These are phyloP conservation scores for Aspidiotus rigidus DNA, from an alignment of 2,888 invertebrate genomes.

Conservation along the genomic window DNA sequence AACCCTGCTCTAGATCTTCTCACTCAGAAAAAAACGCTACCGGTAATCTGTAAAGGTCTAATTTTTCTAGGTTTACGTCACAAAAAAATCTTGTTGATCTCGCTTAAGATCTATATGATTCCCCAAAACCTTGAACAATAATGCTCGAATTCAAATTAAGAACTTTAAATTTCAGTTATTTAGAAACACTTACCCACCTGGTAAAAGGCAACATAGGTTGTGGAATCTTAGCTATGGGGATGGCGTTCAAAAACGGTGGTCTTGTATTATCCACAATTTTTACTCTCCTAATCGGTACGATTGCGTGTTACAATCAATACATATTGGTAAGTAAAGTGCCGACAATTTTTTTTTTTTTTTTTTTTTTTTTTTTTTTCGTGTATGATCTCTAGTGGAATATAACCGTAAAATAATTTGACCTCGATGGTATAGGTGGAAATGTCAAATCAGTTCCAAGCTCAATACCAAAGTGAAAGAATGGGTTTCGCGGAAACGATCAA, in stretches of 20 bases:
- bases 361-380: not conserved
- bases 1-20: too few species aligned
- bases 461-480: constrained; percentile 25
- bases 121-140: too few species aligned
- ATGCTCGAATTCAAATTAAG: too few species aligned
- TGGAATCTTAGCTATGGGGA: constrained; percentile 90
- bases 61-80: too few species aligned
- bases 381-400: too few species aligned
- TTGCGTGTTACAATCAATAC: constrained; percentile 88
- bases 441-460: constrained; percentile 63
- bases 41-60: too few species aligned
- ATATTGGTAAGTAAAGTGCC: constrained; percentile 56
- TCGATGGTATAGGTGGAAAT: constrained; percentile 55
- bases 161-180: constrained; percentile 51
- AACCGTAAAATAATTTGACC: too few species aligned
- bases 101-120: too few species aligned
- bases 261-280: constrained; percentile 68
- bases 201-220: constrained; percentile 94
- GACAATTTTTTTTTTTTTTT: not conserved
- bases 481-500: constrained; percentile 32
- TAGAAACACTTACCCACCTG: constrained; percentile 80
- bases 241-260: constrained; percentile 86
- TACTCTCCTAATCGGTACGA: constrained; percentile 66
- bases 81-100: too few species aligned
- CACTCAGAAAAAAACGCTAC: too few species aligned